Conservation (phyloP, 2,113 vertebrate species). For the Pantherophis guttatus region DNA sequence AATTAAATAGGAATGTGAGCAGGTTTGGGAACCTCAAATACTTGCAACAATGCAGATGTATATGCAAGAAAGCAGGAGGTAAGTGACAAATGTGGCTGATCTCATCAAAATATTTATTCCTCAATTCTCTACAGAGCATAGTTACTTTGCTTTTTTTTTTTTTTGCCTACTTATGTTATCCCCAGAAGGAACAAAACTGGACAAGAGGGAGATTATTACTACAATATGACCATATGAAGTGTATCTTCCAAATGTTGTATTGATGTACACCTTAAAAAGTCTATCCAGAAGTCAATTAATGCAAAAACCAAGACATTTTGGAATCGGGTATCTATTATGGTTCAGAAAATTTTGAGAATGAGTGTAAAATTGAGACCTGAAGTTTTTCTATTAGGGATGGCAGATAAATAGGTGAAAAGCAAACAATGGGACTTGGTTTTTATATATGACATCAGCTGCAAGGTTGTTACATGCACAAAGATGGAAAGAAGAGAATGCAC, state of each 20-base stretch:
- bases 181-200: background rate
- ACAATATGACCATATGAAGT: background rate
- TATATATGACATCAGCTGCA: background rate
- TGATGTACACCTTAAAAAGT: background rate
- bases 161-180: background rate
- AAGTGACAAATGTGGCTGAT: background rate
- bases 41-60: background rate
- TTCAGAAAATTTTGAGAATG: background rate
- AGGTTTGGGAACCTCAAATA: background rate
- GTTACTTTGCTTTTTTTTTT: background rate
- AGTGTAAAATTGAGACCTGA: background rate
- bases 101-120: background rate
- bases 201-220: background rate
- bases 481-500: background rate
- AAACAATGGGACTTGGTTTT: background rate
- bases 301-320: conserved; percentile 19
- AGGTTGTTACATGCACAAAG: background rate
- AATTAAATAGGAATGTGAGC: background rate
- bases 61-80: background rate
- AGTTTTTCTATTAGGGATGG: background rate
- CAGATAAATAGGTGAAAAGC: background rate
- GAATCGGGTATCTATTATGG: background rate
- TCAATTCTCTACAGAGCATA: background rate
- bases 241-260: background rate
- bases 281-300: conserved; percentile 14